Base-by-base conservation (phyloP, 92 coral and sea anemone genomes). In the Phenganax subtilis region DNA sequence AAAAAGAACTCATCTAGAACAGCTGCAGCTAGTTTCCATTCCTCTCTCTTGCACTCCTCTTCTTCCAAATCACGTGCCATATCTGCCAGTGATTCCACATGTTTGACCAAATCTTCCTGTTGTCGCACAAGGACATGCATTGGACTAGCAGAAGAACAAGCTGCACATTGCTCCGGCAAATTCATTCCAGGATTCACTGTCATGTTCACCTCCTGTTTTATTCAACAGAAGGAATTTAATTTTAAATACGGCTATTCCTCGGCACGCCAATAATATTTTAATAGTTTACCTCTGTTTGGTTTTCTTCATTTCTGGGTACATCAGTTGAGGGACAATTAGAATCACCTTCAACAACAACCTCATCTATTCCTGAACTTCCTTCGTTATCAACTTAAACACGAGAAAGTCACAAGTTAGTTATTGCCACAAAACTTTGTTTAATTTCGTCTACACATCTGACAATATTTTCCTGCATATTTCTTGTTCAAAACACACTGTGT, bases 21-120 rank as follows among this genome's bases (percentile, higher is more conserved):
- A n/a, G 92, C 91, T 9, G 97, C 93, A 7, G 89, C 90, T 6
- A 93, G 83, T 84, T 93, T 93, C 97, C 97, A 93, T 80, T 93
- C 97, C 77, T 90, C 97, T 62, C 86, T 90, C 84, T 77, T 87
- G 78, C 91, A 88, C 30, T 91, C 93, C 47, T 90, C 96, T 20
- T 89, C 90, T 71, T 91, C 93, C 64, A 87, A 87, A 16, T 82
- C 67, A 61, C 91, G 85, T n/a, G 90, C 91, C 56, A 89, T 85
- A 17, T 89, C 85, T 8, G 92, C 92, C 30, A 93, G 72, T 17
- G 93, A 75, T 28, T 89, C 91, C 17, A 93, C 89, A 57, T 88
- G 87, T 20, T 84, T 89, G 75, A 92, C 86, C 25, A 93, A 71
- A 54, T 83, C 85, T 1, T 91, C 97, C 71, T 89, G 97, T 69